phyloP scores from a whole-genome alignment of 2,888 invertebrate genomes.

The Druceiella hillmani region DNA sequence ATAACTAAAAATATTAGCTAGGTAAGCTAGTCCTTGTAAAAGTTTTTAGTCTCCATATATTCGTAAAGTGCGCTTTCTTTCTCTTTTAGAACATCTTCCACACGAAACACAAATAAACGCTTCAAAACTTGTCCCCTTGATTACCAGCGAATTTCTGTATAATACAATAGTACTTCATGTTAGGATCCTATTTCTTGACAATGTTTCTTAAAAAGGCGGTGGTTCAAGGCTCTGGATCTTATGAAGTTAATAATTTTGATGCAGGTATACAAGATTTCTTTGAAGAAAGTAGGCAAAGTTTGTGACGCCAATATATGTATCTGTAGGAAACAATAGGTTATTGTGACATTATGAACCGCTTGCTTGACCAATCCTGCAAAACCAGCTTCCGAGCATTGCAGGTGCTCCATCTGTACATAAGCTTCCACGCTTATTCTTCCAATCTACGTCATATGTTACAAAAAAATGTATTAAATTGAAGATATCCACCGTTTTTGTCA shows the following conservation, averaged over 20 bases:
- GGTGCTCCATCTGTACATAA: constrained; percentile 22
- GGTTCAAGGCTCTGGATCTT: constrained; percentile 21
- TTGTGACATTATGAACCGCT: constrained; percentile 20
- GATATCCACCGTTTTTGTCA: too few relatives aligned
- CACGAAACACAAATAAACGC: constrained; percentile 22
- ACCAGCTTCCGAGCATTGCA: constrained; percentile 22
- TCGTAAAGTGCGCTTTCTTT: constrained; percentile 14
- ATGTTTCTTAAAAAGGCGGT: constrained; percentile 22
- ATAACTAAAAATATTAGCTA: too few relatives aligned
- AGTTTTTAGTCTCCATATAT: constrained; percentile 7
- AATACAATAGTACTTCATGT: constrained; percentile 18
- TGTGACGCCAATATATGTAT: constrained; percentile 16
- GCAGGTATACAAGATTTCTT: constrained; percentile 19
- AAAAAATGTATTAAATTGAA: too few relatives aligned
- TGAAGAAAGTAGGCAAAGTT: constrained; percentile 18
- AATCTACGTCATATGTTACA: too few relatives aligned
- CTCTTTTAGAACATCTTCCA: constrained; percentile 19
- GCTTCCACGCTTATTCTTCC: constrained; percentile 9
- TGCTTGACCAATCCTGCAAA: constrained; percentile 19
- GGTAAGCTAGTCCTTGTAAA: too few relatives aligned
- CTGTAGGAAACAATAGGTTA: constrained; percentile 22
- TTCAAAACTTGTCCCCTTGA: constrained; percentile 23
- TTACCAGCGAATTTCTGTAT: constrained; percentile 24
- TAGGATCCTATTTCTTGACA: constrained; percentile 24
- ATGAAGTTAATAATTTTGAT: constrained; percentile 21